phyloP scores from a whole-genome alignment of 2,888 invertebrate genomes.

The Adelognathus sp. region DNA sequence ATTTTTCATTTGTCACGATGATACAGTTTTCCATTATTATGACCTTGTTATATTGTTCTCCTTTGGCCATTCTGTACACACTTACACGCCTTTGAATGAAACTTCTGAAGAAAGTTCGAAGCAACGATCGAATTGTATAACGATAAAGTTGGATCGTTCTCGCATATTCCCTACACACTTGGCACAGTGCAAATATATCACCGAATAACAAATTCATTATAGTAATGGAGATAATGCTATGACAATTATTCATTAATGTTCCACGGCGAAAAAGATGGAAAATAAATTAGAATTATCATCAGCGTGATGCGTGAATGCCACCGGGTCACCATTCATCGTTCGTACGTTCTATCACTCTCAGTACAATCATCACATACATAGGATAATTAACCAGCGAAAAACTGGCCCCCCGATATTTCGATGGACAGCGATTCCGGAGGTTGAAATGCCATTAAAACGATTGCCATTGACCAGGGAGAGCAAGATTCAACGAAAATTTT shows the following conservation, averaged over 20 bases:
- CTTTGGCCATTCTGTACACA: neutral
- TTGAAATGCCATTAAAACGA: neutral
- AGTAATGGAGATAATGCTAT: neutral
- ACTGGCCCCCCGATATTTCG: neutral
- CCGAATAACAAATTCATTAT: neutral
- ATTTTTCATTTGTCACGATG: neutral
- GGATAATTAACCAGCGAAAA: neutral
- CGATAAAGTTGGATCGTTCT: neutral
- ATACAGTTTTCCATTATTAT: neutral
- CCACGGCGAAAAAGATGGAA: neutral
- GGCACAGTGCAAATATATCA: neutral
- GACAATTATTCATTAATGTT: neutral
- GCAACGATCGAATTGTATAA: neutral
- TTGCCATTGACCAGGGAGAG: neutral
- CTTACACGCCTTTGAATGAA: neutral
- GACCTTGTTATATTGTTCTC: neutral
- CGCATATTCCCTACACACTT: neutral
- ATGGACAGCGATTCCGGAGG: neutral
- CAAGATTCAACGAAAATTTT: neutral
- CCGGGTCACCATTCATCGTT: too few relatives aligned
- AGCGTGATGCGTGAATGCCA: neutral
- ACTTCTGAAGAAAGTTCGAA: neutral
- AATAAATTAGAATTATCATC: neutral
- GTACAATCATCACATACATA: neutral
- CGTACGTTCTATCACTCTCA: neutral